Evolutionary conservation across 2,888 invertebrate species (phyloP), one percentile per base, ranked within the genome.

Genomic region (Fragum fragum): DNA sequence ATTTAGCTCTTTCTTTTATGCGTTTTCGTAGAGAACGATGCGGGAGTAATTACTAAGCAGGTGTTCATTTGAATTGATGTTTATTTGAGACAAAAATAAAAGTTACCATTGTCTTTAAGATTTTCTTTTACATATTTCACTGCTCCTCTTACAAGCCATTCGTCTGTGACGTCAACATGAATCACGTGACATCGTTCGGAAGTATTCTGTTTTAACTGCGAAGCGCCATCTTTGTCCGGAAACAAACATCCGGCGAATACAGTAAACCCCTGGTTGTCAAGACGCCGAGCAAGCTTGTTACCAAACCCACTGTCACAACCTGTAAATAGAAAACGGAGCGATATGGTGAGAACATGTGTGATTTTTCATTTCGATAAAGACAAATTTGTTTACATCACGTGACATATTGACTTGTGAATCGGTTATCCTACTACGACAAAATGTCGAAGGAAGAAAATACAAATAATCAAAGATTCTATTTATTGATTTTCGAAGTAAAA

Each of bases 291-390:
- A 57, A 93, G 82, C 29, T 83, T 87, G 73, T 90, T 84, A 0
- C 93, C 93, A 74, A 93, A 93, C 0, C 93, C 93, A 79, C 90
- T 91, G 88, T 93, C 93, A 83, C 93, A 93, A 29, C 93, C 93
- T 93, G 82, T 14, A 88, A 72, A 36, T 36, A 36, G 3, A 36
- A 36, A n/a, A n/a, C n/a, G n/a, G n/a, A n/a, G n/a, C n/a, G n/a
- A n/a, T n/a, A n/a, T n/a, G n/a, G n/a, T n/a, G n/a, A n/a, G n/a
- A n/a, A n/a, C n/a, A n/a, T n/a, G n/a, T n/a, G n/a, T n/a, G n/a
- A n/a, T n/a, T n/a, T n/a, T n/a, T n/a, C n/a, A n/a, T n/a, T n/a
- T n/a, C n/a, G n/a, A n/a, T n/a, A n/a, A n/a, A n/a, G n/a, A n/a
- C n/a, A n/a, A n/a, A n/a, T n/a, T n/a, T n/a, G n/a, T n/a, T n/a